A percentile compares a stretch with the other conserved stretches of the same genome.
Evolutionary conservation across 2,113 vertebrate genomes (phyloP).

Genomic region (Pseudonaja textilis): DNA sequence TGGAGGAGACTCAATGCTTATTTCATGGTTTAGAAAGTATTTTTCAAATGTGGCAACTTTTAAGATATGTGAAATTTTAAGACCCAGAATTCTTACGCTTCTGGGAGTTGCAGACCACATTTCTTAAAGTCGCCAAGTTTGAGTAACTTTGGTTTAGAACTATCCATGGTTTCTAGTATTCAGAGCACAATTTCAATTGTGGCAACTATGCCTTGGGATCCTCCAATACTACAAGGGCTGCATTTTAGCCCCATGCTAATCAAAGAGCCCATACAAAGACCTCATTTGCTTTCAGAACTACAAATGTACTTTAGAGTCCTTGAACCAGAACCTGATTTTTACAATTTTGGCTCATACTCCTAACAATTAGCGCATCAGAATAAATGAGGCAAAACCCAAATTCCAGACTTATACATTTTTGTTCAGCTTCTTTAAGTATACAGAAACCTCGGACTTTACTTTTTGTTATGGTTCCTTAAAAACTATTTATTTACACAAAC

Average conservation of each 20-base stretch:
- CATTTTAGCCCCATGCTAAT: neutral
- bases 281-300: neutral
- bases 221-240: neutral
- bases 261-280: neutral
- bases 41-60: neutral
- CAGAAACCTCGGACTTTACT: neutral
- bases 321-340: neutral
- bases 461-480: neutral
- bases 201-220: neutral
- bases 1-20: neutral
- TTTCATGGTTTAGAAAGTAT: neutral
- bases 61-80: neutral
- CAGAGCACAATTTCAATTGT: neutral
- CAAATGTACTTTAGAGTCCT: neutral
- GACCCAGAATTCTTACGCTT: neutral
- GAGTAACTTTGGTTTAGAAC: neutral
- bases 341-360: neutral
- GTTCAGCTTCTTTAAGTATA: neutral
- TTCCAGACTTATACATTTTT: neutral
- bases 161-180: neutral
- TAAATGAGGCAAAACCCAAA: neutral
- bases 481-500: neutral
- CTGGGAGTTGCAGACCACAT: neutral
- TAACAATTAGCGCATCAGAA: neutral
- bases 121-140: neutral